Evolutionary conservation across 2,113 vertebrate species (phyloP).

Genomic region (Callaeas wilsoni): DNA sequence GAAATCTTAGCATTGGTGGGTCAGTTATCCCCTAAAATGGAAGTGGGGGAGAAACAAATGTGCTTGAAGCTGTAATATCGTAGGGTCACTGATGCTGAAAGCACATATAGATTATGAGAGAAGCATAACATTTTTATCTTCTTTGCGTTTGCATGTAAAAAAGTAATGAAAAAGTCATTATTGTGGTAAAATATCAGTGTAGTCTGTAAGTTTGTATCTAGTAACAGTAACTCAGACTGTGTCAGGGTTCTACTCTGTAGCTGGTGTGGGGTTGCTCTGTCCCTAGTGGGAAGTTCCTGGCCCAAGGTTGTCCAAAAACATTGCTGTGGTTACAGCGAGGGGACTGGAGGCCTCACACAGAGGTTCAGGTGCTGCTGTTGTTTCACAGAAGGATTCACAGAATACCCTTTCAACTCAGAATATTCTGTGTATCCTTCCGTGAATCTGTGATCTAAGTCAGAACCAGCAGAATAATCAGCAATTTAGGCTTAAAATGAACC

Average conservation of each 20-base stretch:
- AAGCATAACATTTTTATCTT: background rate
- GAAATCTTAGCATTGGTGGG: background rate
- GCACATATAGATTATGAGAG: accelerated
- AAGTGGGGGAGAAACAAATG: background rate
- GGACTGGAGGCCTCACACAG: background rate
- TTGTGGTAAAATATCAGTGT: background rate
- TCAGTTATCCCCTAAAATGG: background rate
- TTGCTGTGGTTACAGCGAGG: accelerated
- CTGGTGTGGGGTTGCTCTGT: background rate
- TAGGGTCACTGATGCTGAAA: background rate
- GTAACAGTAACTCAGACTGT: background rate
- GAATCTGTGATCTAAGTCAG: background rate
- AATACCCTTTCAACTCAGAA: background rate
- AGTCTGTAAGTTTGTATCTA: background rate
- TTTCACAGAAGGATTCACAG: background rate
- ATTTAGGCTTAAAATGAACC: background rate
- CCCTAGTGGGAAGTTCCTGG: background rate
- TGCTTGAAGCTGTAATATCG: background rate
- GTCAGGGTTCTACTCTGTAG: background rate
- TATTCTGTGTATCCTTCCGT: background rate
- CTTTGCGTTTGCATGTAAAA: background rate
- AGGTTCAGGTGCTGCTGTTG: background rate
- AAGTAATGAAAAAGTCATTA: background rate
- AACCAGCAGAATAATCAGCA: background rate
- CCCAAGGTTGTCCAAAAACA: background rate